phyloP scores from a whole-genome alignment of 2,113 vertebrate species.

The Oryctolagus cuniculus region DNA sequence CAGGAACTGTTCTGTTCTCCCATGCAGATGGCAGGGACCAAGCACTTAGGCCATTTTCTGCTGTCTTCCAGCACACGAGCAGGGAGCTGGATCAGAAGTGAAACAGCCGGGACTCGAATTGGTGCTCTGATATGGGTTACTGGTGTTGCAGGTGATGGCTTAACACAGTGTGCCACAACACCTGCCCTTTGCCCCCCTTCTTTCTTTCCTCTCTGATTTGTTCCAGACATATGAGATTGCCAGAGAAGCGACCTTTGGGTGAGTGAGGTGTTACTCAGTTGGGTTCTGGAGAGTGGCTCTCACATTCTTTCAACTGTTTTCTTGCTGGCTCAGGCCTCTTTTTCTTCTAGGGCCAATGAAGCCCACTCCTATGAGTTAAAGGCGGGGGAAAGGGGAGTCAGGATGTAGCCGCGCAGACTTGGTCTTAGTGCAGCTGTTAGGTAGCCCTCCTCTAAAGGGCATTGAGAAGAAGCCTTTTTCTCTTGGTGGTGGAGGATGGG shows the following conservation, averaged over 20 bases:
- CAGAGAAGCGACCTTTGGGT: slow-evolving; percentile 33
- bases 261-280: background rate
- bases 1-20: too few species aligned
- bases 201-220: slow-evolving; percentile 47
- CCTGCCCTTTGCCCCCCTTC: background rate
- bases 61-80: too few species aligned
- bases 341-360: background rate
- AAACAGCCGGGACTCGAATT: too few species aligned
- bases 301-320: slow-evolving; percentile 8
- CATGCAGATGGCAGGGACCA: too few species aligned
- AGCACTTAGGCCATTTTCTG: background rate
- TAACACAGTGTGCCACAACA: too few species aligned
- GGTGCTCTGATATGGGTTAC: too few species aligned
- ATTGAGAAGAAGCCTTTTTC: slow-evolving; percentile 21
- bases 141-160: too few species aligned
- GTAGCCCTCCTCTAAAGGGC: background rate
- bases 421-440: background rate
- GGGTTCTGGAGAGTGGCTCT: slow-evolving; percentile 21
- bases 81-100: too few species aligned
- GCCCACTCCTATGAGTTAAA: background rate
- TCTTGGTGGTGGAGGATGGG: background rate
- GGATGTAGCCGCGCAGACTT: background rate
- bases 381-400: background rate
- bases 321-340: background rate
- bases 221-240: slow-evolving; percentile 11